Percentiles rank a stretch among this genome's conserved stretches.
Evolutionary conservation across 2,113 vertebrate species (phyloP).

Genomic region (Tragelaphus buxtoni): DNA sequence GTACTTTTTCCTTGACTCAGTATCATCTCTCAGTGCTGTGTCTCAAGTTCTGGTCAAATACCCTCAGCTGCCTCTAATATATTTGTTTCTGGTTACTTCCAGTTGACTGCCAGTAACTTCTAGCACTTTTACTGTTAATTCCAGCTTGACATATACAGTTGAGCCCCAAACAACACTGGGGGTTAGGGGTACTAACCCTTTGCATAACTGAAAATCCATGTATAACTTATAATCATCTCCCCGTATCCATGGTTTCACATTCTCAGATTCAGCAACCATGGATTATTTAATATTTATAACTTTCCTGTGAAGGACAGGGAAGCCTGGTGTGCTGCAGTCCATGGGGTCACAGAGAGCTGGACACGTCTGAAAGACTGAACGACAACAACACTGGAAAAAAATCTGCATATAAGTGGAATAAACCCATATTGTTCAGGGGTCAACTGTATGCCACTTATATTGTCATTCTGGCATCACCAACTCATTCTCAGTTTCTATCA

Average conservation of each 20-base stretch:
- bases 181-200: background rate
- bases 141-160: background rate
- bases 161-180: background rate
- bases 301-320: background rate
- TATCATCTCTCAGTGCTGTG: background rate
- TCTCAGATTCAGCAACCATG: background rate
- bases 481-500: background rate
- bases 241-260: background rate
- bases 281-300: background rate
- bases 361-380: background rate
- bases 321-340: background rate
- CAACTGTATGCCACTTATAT: background rate
- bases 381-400: background rate
- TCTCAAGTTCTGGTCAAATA: background rate
- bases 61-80: background rate
- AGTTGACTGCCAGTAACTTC: background rate
- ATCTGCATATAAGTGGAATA: background rate
- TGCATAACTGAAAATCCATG: background rate
- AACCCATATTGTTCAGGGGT: background rate
- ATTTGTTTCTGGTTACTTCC: background rate
- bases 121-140: background rate
- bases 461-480: background rate
- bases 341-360: background rate
- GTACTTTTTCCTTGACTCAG: background rate
- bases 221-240: background rate